Evolutionary conservation across 2,888 invertebrate species (phyloP), one percentile per base, ranked within the genome.

Genomic region (Drosophila yooni): DNA sequence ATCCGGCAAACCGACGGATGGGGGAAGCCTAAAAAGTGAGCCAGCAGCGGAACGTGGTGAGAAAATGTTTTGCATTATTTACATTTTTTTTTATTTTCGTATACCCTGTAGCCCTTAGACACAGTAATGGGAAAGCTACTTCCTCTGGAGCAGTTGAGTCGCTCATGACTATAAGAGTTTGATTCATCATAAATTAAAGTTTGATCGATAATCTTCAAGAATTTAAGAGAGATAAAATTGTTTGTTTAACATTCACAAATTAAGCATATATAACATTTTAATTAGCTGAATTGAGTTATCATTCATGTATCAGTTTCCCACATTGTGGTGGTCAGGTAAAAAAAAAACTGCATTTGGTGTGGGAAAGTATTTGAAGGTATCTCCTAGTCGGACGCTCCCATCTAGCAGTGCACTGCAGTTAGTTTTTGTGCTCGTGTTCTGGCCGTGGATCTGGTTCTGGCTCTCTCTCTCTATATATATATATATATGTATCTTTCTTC

Each of bases 1-100:
- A 74, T 79, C 87, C 79, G 82, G 66, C 75, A 70, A 29, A n/a
- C 46, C 29, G 38, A 34, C 63, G 64, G 58, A 58, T 78, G 74
- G 85, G 51, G 76, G 88, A 88, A 88, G 81, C 88, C 90, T 85
- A 75, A 83, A 86, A 90, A 90, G 83, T 89, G 83, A 79, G 65
- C 62, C 74, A 57, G 46, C 81, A 85, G 83, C 83, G 85, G 82
- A 88, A 80, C 88, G 85, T 78, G 85, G 89, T 87, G 87, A 87
- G 87, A 87, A 87, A 89, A 89, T 89, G 89, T 85, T 89, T 89
- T 89, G 89, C 87, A 88, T 87, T 87, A 88, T 82, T 88, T 85
- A 80, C 78, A 81, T 82, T 83, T 83, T 73, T 51, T 8, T 31
- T 48, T 18, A 34, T 2, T 21, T 61, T 27, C 11, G 18, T 31